Conservation (phyloP, 2,113 vertebrate species). For the Gallinago paraguaiae region DNA sequence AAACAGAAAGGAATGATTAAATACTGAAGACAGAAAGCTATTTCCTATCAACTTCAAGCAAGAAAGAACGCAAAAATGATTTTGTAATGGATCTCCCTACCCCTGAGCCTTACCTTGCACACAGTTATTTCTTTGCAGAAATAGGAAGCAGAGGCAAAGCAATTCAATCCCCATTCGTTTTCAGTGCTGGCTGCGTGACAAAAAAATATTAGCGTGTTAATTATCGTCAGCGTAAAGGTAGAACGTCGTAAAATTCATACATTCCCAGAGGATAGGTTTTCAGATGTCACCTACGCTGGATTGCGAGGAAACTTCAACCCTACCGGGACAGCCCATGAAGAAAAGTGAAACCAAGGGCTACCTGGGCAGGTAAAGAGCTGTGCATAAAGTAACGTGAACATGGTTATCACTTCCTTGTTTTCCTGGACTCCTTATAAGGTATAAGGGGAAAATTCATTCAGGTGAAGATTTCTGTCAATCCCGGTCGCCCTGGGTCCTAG, state of each 20-base stretch:
- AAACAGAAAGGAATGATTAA: constrained; percentile 9
- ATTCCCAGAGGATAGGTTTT: constrained; percentile 34
- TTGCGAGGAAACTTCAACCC: constrained; percentile 61
- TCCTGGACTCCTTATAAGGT: constrained; percentile 85
- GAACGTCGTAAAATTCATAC: constrained; percentile 32
- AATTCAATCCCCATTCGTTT: constrained; percentile 95
- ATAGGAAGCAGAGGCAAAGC: constrained; percentile 87
- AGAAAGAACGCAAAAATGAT: constrained; percentile 22
- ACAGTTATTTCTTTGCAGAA: constrained; percentile 83
- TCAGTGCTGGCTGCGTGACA: constrained; percentile 81
- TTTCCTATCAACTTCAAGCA: constrained; percentile 16
- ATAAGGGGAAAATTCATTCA: constrained; percentile 76
- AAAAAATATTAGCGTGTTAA: constrained; percentile 74
- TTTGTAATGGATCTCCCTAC: not conserved
- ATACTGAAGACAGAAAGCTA: constrained; percentile 29
- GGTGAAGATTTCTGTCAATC: constrained; percentile 65
- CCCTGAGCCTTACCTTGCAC: constrained; percentile 86
- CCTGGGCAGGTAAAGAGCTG: constrained; percentile 78
- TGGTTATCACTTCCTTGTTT: constrained; percentile 90
- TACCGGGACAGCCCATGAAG: constrained; percentile 23
- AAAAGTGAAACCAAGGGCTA: constrained; percentile 74
- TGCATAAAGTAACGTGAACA: constrained; percentile 69
- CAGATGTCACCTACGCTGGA: constrained; percentile 51
- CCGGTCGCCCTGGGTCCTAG: constrained; percentile 61
- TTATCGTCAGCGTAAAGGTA: constrained; percentile 46